A percentile compares a stretch with the other conserved stretches of the same genome.
Evolutionary conservation across 2,888 invertebrate species (phyloP).

Genomic region (Oxyscelio sp.): DNA sequence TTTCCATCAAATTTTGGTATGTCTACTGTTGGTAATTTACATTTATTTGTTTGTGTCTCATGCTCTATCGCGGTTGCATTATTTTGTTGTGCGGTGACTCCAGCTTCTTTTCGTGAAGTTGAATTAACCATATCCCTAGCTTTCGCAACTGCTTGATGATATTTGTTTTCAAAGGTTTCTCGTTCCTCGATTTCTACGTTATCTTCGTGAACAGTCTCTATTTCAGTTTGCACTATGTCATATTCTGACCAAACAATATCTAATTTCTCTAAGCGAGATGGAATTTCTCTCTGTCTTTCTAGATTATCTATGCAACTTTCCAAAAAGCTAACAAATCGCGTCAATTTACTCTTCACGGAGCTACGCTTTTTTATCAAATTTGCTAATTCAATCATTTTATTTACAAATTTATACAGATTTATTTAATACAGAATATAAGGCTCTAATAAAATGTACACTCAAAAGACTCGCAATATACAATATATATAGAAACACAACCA

Average conservation of each 20-base stretch:
- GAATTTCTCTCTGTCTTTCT: neutral
- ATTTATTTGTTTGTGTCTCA: too few relatives aligned
- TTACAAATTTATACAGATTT: too few relatives aligned
- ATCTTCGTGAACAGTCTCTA: neutral
- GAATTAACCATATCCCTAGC: neutral
- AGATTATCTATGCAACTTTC: neutral
- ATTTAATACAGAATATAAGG: too few relatives aligned
- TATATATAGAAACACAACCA: too few relatives aligned
- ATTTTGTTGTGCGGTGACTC: neutral
- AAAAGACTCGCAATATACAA: too few relatives aligned
- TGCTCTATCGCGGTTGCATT: too few relatives aligned
- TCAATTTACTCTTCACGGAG: neutral
- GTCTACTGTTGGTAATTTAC: neutral
- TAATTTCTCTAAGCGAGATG: neutral
- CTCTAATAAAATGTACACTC: too few relatives aligned
- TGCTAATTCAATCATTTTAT: too few relatives aligned
- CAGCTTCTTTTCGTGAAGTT: neutral
- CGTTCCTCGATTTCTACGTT: neutral
- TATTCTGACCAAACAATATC: neutral
- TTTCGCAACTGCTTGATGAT: neutral
- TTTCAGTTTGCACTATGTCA: neutral
- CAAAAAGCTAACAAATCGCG: neutral
- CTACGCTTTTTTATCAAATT: neutral
- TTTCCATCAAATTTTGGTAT: neutral
- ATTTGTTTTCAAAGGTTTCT: neutral